Evolutionary conservation across 2,888 invertebrate species (phyloP), one percentile per base, ranked within the genome.

Genomic region (Synergus itoensis): DNA sequence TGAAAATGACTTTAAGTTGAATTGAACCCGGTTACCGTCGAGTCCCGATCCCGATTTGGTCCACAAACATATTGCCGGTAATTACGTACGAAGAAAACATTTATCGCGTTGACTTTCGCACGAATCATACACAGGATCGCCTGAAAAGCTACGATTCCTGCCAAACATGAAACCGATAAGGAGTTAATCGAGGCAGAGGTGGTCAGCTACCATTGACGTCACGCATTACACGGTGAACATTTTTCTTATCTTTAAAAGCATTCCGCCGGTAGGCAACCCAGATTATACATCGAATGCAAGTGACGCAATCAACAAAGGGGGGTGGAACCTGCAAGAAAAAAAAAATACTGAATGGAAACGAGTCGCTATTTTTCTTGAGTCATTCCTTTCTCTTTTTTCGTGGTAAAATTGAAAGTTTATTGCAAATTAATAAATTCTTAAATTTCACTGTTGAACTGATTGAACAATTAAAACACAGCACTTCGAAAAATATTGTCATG

Each of bases 191-290:
- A 80, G 69, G 75, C 76, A 76, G 65, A 80, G 79, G 75, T 80
- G 83, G 80, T 79, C 82, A 79, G 83, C 81, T 77, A 79, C 81
- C 81, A 80, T 77, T 82, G 81, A 80, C 84, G 84, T 84, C 81
- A 82, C 81, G 81, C 78, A 75, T 79, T 81, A 82, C 84, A 81
- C 78, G 81, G 79, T 77, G 77, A 82, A 81, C 82, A 81, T 84
- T 84, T 84, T 80, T 81, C 84, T 85, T 84, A 86, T 84, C 84
- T 78, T 81, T 79, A 82, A 83, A 85, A 84, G 81, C 84, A 80
- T 77, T 82, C 67, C 80, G 77, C 82, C 77, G 81, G 69, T 62
- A 79, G 48, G 36, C 36, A 48, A 69, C 67, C 57, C 63, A 48
- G 78, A 40, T 69, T 69, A 77, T 67, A 28, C 43, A 64, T 60